Base-by-base conservation (phyloP, 1,140 invertebrate genomes). In the Artemia franciscana region DNA sequence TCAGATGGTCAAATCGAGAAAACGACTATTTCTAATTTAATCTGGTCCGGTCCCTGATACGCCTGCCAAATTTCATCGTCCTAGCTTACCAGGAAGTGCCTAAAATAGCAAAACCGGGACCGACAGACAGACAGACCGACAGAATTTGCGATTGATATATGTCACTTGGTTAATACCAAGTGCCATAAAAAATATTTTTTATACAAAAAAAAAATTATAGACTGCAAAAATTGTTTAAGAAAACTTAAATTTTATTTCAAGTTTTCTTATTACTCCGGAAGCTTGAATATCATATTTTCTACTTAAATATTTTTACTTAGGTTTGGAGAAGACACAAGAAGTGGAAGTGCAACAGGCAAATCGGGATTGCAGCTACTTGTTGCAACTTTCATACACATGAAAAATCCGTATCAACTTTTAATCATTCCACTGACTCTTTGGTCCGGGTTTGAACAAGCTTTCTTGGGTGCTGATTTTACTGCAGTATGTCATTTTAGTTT, bases 371-470 rank as follows among this genome's bases (percentile, higher is more conserved):
- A 86, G 69, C 77, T 93, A 62, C 73, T 93, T 2, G 83, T 87
- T 0, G 88, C 89, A n/a, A 94, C 91, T 3, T 83, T 88, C 61
- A 84, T 84, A 70, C 91, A 94, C 69, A 75, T 92, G 65, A 88
- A 86, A 74, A 71, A 73, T 26, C 84, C 84, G 0, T 86, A 90
- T 69, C 91, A 95, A 69, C 82, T 93, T 67, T 77, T 97, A 3
- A 78, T 98, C 5, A 92, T 96, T 67, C 91, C 92, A 0, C 83
- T 98, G 62, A 97, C 93, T 0, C 75, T 97, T 27, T 98, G 89
- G 82, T 96, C 93, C 68, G 93, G 93, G 58, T 85, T 97, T 79
- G 92, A 97, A 72, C 92, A 98, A 72, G 91, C 89, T 0, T 96
- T 95, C 75, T 88, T 95, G 63, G 84, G 86, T 12, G 89, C 90